phyloP scores from a whole-genome alignment of 2,797 vertebrate genomes.

The Eospalax fontanierii region DNA sequence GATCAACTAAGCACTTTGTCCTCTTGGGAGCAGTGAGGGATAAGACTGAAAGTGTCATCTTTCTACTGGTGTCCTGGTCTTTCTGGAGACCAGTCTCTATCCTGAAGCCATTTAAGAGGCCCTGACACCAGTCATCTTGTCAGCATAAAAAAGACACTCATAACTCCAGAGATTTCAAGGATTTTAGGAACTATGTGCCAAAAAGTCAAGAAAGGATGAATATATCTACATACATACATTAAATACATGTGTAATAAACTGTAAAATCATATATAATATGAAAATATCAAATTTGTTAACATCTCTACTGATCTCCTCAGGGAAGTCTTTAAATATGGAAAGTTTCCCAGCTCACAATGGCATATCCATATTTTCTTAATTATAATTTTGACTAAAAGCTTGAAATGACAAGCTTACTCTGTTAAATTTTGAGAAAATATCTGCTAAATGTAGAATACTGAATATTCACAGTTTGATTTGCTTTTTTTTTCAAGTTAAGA shows the following conservation, averaged over 20 bases:
- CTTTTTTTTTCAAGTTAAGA: constrained; percentile 34
- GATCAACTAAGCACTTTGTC: background rate
- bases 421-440: constrained; percentile 46
- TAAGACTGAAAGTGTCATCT: background rate
- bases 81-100: background rate
- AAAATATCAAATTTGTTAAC: constrained; percentile 10
- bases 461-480: background rate
- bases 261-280: background rate
- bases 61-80: background rate
- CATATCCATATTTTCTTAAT: background rate
- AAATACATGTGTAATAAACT: background rate
- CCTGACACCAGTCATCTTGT: background rate
- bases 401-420: constrained; percentile 6
- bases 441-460: background rate
- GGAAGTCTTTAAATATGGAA: constrained; percentile 56
- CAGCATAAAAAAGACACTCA: background rate
- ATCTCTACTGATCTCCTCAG: constrained; percentile 27
- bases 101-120: background rate
- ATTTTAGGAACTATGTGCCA: background rate
- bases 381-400: background rate
- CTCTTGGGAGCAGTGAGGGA: background rate
- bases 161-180: background rate
- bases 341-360: background rate
- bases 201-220: background rate
- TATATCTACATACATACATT: background rate